Evolutionary conservation across 1,140 invertebrate species (phyloP), one percentile per base, ranked within the genome.

Genomic region (Drosophila busckii): DNA sequence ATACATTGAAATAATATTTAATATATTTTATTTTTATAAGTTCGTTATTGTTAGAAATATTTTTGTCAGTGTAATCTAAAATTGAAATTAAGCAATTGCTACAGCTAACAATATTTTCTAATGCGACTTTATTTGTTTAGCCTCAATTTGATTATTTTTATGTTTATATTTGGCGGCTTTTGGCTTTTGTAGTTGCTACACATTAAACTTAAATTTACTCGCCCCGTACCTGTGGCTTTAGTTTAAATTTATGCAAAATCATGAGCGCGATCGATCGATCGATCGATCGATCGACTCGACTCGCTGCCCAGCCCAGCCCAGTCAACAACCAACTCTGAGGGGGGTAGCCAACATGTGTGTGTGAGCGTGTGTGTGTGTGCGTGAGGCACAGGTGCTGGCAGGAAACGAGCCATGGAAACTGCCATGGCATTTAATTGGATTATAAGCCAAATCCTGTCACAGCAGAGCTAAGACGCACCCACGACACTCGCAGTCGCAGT

Each of bases 221-320:
- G n/a, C n/a, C n/a, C n/a, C 32, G 31, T 70, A 56, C 62, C 50
- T 55, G 48, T 50, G 61, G n/a, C 54, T 40, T 31, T 42, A 46
- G 19, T 41, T 58, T 25, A 53, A 82, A 82, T 82, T 82, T 82
- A 82, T 82, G 75, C 75, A 82, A 82, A 82, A 82, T 82, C 75
- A 82, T 82, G 69, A 75, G 53, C 40, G n/a, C 75, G 73, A 78
- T 78, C 73, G 75, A 80, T 78, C 73, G 80, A 78, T 69, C 61
- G 61, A n/a, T n/a, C 49, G 29, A 52, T 38, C 48, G 48, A 37
- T 53, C 28, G 58, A 25, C 44, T 32, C 34, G 44, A n/a, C n/a
- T n/a, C n/a, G n/a, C n/a, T n/a, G n/a, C n/a, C n/a, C n/a, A n/a
- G n/a, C n/a, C n/a, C n/a, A n/a, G n/a, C n/a, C n/a, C n/a, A n/a